Base-by-base conservation (phyloP, 2,888 invertebrate species). In the Campaea margaritaria region DNA sequence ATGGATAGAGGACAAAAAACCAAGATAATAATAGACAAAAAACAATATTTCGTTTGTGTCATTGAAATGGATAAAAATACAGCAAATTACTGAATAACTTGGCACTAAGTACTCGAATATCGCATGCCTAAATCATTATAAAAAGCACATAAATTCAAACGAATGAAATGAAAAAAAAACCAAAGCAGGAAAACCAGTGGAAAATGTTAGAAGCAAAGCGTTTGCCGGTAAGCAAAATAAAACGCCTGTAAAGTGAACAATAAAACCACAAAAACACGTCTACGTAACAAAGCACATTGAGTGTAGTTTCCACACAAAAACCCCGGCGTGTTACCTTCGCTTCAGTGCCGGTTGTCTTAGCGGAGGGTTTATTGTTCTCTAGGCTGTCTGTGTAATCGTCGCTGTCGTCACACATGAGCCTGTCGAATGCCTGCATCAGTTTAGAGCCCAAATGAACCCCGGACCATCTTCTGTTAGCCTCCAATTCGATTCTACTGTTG, bases 371-470 rank as follows among this genome's bases (percentile, higher is more conserved):
- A 75, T 93, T 93, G 80, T 94, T 94, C 84, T 95, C 96, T 70
- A 96, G 89, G 83, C 96, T 96, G 85, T 96, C 96, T 9, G 95
- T 95, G 78, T 96, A 96, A 82, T 95, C 95, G 70, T 95, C 95
- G 64, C 95, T 95, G 75, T 95, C 95, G 64, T 93, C 94, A 62
- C 93, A 93, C 54, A 93, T 93, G 31, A 96, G 87, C 73, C 95
- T 93, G 78, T 96, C 96, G 72, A 96, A 95, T 2, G 95, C 95
- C 74, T 95, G 95, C 84, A 95, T 95, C 71, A 96, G 87, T 74
- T 95, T 95, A 0, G 95, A 94, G 49, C 95, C 95, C 67, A 95
- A 85, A 64, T 95, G 95, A 41, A 95, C 94, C 38, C 95, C 95
- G 43, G 96, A 96, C 95, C 96, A 96, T 69, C 96, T 93, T 76